A percentile compares a stretch with the other conserved stretches of the same genome.
Conservation (phyloP, 2,797 vertebrate species). For the Etheostoma nigrum region DNA sequence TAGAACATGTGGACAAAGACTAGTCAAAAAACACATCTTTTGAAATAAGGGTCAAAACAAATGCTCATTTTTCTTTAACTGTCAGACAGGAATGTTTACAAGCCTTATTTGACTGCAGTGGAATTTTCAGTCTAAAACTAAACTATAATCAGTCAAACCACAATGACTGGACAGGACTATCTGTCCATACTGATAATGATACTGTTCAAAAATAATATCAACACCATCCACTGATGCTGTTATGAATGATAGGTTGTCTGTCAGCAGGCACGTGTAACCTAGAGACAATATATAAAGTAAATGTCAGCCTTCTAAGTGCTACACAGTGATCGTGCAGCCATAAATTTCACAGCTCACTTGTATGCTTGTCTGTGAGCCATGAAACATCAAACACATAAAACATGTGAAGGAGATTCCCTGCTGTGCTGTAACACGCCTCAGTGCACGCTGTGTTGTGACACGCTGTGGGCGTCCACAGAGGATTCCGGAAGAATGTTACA, state of each 20-base stretch:
- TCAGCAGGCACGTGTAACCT: conserved; percentile 2
- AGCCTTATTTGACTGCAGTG: not conserved
- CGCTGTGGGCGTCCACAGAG: not conserved
- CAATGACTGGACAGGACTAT: not conserved
- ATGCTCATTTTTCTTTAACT: not conserved
- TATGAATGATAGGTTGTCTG: conserved; percentile 31
- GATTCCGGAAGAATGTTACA: conserved; percentile 27
- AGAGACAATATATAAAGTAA: not conserved
- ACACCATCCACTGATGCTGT: conserved; percentile 4
- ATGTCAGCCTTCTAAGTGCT: not conserved
- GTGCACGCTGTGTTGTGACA: conserved; percentile 10
- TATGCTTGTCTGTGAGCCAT: conserved; percentile 15
- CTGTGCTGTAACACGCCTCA: conserved; percentile 55
- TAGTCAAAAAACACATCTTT: not conserved
- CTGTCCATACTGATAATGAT: conserved; percentile 14
- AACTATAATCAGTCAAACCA: conserved; percentile 26
- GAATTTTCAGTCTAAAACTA: conserved; percentile 19
- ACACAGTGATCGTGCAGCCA: not conserved
- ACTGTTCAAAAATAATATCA: conserved; percentile 8
- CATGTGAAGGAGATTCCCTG: conserved; percentile 34
- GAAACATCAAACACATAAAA: conserved; percentile 48
- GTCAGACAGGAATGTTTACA: conserved; percentile 16
- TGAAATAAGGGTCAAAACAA: conserved; percentile 1
- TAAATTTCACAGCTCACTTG: conserved; percentile 43
- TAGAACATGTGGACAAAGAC: not conserved